Evolutionary conservation across 64 coral and sea anemone species (phyloP), one percentile per base, ranked within the genome.

Genomic region (Montipora capricornis): DNA sequence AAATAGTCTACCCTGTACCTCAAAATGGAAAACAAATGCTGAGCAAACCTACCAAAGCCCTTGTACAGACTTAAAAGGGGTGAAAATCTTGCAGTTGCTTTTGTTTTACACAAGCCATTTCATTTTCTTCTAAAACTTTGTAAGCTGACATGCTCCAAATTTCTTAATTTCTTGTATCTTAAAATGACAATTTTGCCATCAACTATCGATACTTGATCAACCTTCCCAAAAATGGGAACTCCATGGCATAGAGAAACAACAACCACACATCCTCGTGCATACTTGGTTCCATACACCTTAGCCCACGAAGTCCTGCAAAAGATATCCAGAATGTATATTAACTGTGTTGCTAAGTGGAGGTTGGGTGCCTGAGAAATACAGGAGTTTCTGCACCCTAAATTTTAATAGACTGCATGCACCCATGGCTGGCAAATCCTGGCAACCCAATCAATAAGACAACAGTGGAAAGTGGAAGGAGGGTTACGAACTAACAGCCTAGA

Each of bases 221-320:
- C 44, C 47, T 92, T 62, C 77, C 50, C 95, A 68, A 96, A 92
- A 24, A 89, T 44, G 5, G 95, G 95, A 47, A 76, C 12, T 13
- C 95, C 95, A 96, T 84, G 86, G 11, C 47, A 29, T 4, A 89
- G 52, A 16, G 7, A 47, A 73, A 82, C 51, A 5, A 89, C 55
- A 4, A 94, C 46, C 15, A 89, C 79, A 77, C 20, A 37, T 5
- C 85, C 92, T 52, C 22, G 19, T 2, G 6, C 5, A 49, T 93
- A 93, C 20, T 85, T 87, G 0, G 92, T 94, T 8, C 76, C 92
- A 94, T 58, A 89, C 5, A 94, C 92, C 58, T 94, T 89, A 0
- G 74, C 76, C 92, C 92, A 94, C 50, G 76, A 81, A 29, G 68
- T 47, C 44, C 76, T 86, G 60, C 60, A 64, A 64, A 64, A 37